These are phyloP conservation scores for Momotus momota DNA, from an alignment of 2,797 vertebrate genomes.

Conservation along the genomic window DNA sequence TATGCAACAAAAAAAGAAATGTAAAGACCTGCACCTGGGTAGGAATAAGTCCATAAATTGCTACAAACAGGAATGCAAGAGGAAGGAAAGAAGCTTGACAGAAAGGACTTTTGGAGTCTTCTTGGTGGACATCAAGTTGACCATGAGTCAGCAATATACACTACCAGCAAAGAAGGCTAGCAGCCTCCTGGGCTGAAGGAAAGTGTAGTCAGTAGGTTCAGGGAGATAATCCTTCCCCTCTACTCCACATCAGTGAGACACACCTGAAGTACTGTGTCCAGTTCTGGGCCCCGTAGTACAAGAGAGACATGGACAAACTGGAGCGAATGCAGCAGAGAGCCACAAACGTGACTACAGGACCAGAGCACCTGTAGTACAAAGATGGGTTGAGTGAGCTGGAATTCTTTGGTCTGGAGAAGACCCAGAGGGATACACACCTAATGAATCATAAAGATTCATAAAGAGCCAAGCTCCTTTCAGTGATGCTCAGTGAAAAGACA, in stretches of 20 bases:
- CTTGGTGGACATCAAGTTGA: neutral
- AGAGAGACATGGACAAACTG: too few species aligned
- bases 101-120: neutral
- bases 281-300: too few species aligned
- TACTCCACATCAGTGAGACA: neutral
- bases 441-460: neutral
- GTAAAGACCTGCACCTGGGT: neutral
- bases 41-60: neutral
- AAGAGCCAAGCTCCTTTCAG: neutral
- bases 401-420: neutral
- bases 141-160: neutral
- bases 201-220: neutral
- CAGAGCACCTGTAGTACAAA: too few species aligned
- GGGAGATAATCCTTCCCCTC: neutral
- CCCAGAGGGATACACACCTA: neutral
- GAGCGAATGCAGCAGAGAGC: too few species aligned
- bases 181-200: neutral
- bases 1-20: neutral
- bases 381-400: too few species aligned
- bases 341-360: too few species aligned
- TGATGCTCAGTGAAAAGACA: neutral
- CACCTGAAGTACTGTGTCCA: neutral
- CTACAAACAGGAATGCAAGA: accelerated
- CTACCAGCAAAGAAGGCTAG: neutral
- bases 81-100: neutral